Evolutionary conservation across 2,888 invertebrate genomes (phyloP), one percentile per base, ranked within the genome.

Genomic region (Parapristionchus giblindavisi): DNA sequence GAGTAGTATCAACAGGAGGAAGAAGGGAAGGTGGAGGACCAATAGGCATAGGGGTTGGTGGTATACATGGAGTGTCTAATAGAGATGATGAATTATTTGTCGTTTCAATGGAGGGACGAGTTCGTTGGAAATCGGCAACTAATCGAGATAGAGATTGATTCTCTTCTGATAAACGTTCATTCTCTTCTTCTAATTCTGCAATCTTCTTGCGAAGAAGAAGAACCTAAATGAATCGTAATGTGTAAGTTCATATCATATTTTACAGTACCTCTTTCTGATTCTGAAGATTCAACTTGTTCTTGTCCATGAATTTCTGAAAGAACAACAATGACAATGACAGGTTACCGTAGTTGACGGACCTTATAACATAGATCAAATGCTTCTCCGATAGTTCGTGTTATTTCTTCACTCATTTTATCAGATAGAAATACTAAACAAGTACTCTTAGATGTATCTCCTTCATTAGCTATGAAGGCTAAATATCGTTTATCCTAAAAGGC

Each of bases 171-270:
- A 71, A n/a, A 27, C 70, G 56, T 17, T 92, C 92, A 89, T 94
- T 93, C 88, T 96, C 95, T 81, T 92, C 91, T 89, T 96, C 95
- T 83, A 96, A 89, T 84, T 93, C 92, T 87, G 94, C 93, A 80
- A 96, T 94, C 88, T 93, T 93, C 85, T 94, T 93, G 86, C 95
- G 94, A 73, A 95, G 91, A 8, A 92, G 88, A 89, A 93, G 91
- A 75, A 92, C 90, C 82, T 92, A 40, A 43, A 43, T 14, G 17
- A 43, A 43, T 43, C 17, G 8, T 24, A 54, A 54, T 14, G 8
- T 54, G 56, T 14, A 6, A 54, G 14, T n/a, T 54, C 24, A n/a
- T 54, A 54, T n/a, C 6, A 54, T 17, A 14, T n/a, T 24, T 17
- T 6, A n/a, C 6, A n/a, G 6, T 29, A 71, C 70, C 34, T 71